Evolutionary conservation across 2,888 invertebrate species (phyloP), one percentile per base, ranked within the genome.

Genomic region (Argyresthia albistria): DNA sequence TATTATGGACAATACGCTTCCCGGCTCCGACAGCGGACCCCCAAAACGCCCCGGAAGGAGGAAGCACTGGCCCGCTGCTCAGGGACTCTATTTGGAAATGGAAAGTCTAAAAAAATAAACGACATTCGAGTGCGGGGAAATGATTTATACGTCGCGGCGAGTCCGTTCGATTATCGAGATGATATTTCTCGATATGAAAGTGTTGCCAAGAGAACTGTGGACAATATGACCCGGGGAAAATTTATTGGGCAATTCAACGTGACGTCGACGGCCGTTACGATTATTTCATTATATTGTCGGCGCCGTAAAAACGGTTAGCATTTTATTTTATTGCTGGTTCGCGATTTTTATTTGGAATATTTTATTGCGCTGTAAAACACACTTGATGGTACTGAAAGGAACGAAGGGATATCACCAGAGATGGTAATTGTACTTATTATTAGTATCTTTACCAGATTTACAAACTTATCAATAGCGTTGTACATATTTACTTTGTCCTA

Each of bases 101-200:
- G 86, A 87, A 84, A 86, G 76, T 86, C 80, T 86, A 81, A 87
- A 87, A 69, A 87, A 87, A 84, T 83, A 82, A 84, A 80, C 82
- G 84, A 79, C 78, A 78, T 9, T 49, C 37, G 49, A 70, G 71
- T 65, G 73, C 76, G 77, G 81, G 76, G 75, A 67, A 60, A 70
- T 86, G 87, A 87, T 86, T 87, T 86, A 87, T 84, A 68, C 67
- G 67, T 66, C 70, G 73, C 65, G 74, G 78, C 77, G 77, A 15
- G 48, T 43, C 35, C 65, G 74, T 81, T 80, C 86, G 84, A 84
- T 86, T 86, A 86, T 76, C 78, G 78, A 71, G 78, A 86, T 86
- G 84, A 84, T 86, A 86, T 83, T 87, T 84, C 80, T 82, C 79
- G 82, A 86, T 87, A 88, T 87, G 84, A 84, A 88, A 88, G 88